A percentile compares a stretch with the other conserved stretches of the same genome.
Conservation (phyloP, 2,888 invertebrate species). For the Drosophila glabriapex region DNA sequence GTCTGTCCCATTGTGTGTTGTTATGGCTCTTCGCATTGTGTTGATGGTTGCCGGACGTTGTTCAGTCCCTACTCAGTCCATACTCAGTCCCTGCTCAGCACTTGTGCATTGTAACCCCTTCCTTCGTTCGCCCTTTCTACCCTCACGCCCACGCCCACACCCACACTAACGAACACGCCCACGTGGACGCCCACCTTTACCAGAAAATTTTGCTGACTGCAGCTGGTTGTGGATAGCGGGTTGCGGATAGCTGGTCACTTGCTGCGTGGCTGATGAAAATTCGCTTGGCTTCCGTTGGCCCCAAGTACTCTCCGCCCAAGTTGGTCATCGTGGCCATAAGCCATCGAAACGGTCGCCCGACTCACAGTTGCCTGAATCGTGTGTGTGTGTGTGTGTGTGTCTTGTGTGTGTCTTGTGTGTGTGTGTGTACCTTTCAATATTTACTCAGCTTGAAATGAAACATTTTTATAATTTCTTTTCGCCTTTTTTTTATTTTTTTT, state of each 20-base stretch:
- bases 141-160: not conserved
- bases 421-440: conserved; percentile 54
- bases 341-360: conserved; percentile 29
- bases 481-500: conserved; percentile 20
- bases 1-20: conserved; percentile 30
- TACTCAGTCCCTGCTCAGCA: conserved; percentile 37
- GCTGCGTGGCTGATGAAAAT: conserved; percentile 74
- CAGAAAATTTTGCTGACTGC: conserved; percentile 68
- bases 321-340: conserved; percentile 39
- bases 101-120: conserved; percentile 52
- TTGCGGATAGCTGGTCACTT: conserved; percentile 48
- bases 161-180: conserved; percentile 22
- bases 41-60: conserved; percentile 52
- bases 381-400: conserved; percentile 20
- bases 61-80: conserved; percentile 31
- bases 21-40: conserved; percentile 31
- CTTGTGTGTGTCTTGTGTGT: conserved; percentile 13
- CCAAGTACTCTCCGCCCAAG: conserved; percentile 32
- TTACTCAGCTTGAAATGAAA: conserved; percentile 74
- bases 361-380: conserved; percentile 4
- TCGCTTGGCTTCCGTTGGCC: conserved; percentile 71
- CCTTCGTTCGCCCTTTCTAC: conserved; percentile 28
- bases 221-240: conserved; percentile 43
- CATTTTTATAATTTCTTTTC: conserved; percentile 76
- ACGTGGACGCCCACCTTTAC: conserved; percentile 59